phyloP scores from a whole-genome alignment of 2,113 vertebrate genomes.

The Rhea americana region DNA sequence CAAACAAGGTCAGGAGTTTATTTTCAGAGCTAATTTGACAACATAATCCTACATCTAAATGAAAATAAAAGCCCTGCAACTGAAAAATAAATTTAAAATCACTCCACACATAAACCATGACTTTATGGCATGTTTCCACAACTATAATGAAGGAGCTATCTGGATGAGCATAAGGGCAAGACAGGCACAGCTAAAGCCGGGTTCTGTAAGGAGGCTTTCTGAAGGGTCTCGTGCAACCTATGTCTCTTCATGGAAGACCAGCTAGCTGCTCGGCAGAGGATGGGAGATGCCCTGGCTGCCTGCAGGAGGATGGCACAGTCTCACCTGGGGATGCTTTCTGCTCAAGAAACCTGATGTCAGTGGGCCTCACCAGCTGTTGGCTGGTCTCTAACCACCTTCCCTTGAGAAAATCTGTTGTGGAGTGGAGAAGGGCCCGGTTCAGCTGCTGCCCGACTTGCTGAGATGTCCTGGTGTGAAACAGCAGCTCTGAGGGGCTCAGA shows the following conservation, averaged over 20 bases:
- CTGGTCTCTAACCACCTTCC: not conserved
- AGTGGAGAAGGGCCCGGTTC: not conserved
- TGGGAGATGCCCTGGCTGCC: no score
- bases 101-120: not conserved
- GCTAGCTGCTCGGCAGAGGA: no score
- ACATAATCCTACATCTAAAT: not conserved
- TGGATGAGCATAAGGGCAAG: not conserved
- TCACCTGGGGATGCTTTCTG: not conserved
- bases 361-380: not conserved
- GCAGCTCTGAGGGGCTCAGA: not conserved
- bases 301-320: not conserved
- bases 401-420: not conserved
- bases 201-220: not conserved
- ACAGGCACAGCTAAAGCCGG: not conserved
- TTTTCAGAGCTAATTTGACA: not conserved
- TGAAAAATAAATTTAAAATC: not conserved
- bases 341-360: not conserved
- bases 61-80: not conserved
- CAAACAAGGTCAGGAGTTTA: not conserved
- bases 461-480: not conserved
- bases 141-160: not conserved
- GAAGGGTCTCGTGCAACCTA: not conserved
- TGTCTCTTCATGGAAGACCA: no score
- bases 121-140: not conserved
- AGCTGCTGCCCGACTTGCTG: rapidly evolving